Evolutionary conservation across 2,888 invertebrate species (phyloP), one percentile per base, ranked within the genome.

Genomic region (Holacanthella duospinosa): DNA sequence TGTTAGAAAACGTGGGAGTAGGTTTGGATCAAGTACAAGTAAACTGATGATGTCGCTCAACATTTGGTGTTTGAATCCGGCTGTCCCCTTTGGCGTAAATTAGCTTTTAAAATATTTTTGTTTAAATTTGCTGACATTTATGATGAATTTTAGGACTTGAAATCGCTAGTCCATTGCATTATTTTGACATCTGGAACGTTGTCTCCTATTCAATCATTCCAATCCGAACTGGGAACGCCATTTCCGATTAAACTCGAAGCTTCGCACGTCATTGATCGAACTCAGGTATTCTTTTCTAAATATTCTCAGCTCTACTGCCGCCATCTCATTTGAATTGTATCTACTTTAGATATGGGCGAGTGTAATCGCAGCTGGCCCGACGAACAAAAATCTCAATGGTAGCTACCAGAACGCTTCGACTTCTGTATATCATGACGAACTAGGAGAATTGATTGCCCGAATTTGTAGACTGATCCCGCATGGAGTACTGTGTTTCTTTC

Each of bases 181-280:
- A 78, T 87, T 16, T 78, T 89, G 25, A 85, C 88, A 0, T 88
- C 88, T 0, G 89, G 89, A 12, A 90, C 89, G 0, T 80, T 90
- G 9, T 82, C 86, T 1, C 89, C 90, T 0, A 82, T 84, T 67
- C 75, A 77, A 29, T 85, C 87, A 19, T 84, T 89, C 72, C 81
- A 85, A 74, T 85, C 87, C 0, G 90, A 90, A 76, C 80, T 90
- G 2, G 85, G 80, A 27, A 80, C 84, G 0, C 75, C 77, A 21
- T 89, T 90, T 77, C 81, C 82, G 0, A 79, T 84, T 59, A 79
- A 80, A 65, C 79, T 87, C 68, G 85, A 85, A 73, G 85, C 87
- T 0, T 81, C 80, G 68, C 89, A 89, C 74, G 84, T 89, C 58
- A 85, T 89, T 70, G 78, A 82, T 0, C 74, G 74, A 3, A 80